Evolutionary conservation across 2,113 vertebrate genomes (phyloP).

Genomic region (Alosa alosa): DNA sequence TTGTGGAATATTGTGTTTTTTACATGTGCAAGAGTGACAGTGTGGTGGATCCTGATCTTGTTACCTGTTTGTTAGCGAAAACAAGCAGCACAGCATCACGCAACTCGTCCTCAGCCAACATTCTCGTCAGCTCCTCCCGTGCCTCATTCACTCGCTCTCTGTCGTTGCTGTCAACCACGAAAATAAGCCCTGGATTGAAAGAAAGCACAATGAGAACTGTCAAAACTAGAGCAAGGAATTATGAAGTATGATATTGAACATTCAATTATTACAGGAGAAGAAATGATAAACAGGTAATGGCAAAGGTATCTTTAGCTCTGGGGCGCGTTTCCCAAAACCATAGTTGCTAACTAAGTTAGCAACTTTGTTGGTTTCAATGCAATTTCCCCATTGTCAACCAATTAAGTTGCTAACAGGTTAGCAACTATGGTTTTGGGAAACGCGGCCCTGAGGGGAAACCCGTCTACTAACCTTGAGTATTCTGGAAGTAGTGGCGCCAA

Average conservation of each 20-base stretch:
- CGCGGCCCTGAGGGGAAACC: no score
- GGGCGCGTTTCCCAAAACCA: no score
- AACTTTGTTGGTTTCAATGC: no score
- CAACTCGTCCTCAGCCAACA: slow-evolving; percentile 81
- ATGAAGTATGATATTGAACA: no score
- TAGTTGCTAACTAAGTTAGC: no score
- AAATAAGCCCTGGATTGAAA: slow-evolving; percentile 73
- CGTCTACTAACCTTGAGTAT: slow-evolving; percentile 85
- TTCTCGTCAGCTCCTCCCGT: slow-evolving; percentile 76
- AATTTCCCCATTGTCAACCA: no score
- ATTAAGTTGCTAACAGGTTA: no score
- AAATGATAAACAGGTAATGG: no score
- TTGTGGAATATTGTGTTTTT: neutral
- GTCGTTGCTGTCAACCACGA: slow-evolving; percentile 86
- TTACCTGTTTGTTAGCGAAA: slow-evolving; percentile 85
- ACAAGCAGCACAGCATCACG: slow-evolving; percentile 81
- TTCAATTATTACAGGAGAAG: no score
- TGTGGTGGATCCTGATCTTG: neutral
- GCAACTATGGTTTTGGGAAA: no score
- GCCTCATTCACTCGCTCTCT: slow-evolving; percentile 82
- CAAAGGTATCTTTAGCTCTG: no score
- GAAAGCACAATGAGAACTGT: neutral
- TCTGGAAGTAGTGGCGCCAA: slow-evolving; percentile 99
- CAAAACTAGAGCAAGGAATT: neutral
- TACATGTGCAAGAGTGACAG: no score